Evolutionary conservation across 2,113 vertebrate species (phyloP).

Genomic region (Embiotoca jacksoni): DNA sequence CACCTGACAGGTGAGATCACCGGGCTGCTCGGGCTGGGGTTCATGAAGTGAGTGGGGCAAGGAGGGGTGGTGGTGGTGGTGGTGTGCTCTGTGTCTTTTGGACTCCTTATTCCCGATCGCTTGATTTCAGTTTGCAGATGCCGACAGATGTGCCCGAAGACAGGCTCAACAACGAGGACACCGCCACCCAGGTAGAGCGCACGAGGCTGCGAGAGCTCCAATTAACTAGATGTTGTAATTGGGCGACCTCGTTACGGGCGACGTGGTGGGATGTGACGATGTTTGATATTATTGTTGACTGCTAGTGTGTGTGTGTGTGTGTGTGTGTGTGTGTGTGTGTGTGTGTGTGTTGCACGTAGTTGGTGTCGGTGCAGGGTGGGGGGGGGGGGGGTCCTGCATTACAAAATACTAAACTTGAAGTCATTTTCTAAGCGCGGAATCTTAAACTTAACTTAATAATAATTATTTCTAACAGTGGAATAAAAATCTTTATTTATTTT

Average conservation of each 20-base stretch:
- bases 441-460: not conserved
- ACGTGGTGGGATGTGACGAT: not conserved
- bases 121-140: slow-evolving; percentile 78
- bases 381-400: slow-evolving; percentile 33
- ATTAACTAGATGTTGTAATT: not conserved
- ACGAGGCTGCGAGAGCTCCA: not conserved
- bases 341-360: not conserved
- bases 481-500: too few species aligned
- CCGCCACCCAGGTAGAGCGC: slow-evolving; percentile 59
- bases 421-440: not conserved
- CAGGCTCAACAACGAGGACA: slow-evolving; percentile 69
- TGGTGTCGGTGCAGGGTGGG: slow-evolving; percentile 3
- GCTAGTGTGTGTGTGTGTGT: slow-evolving; percentile 2
- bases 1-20: slow-evolving; percentile 78
- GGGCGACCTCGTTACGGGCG: not conserved
- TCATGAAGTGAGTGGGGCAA: slow-evolving; percentile 45
- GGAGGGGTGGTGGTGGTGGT: not conserved
- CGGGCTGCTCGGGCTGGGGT: slow-evolving; percentile 10
- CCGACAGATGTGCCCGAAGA: slow-evolving; percentile 81
- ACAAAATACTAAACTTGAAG: slow-evolving; percentile 10
- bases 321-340: slow-evolving; percentile 8
- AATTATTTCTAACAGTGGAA: too few species aligned
- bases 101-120: slow-evolving; percentile 40
- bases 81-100: slow-evolving; percentile 12
- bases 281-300: slow-evolving; percentile 4